Base-by-base conservation (phyloP, 37 sponge, comb jelly and placozoan species). In the Tethya wilhelma region DNA sequence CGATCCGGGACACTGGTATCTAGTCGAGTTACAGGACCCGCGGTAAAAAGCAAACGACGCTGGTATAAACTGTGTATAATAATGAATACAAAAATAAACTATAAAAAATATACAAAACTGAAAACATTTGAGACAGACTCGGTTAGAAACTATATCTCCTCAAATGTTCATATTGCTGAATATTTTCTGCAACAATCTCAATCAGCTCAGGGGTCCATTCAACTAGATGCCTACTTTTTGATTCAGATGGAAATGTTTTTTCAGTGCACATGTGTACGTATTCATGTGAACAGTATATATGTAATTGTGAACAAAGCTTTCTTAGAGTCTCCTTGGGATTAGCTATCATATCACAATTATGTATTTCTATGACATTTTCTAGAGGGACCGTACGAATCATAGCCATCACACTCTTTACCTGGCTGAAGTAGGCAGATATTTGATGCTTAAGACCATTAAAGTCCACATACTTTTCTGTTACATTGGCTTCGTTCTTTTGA, bases 141-240 rank as follows among this genome's bases (percentile, higher is more conserved):
- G n/a, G n/a, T n/a, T n/a, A n/a, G n/a, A n/a, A 69, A 11, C 2
- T 12, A 70, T 89, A 89, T 69, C 80, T 69, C 14, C 73, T 42
- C 0, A 89, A 53, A 39, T 63, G 65, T 43, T 22, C n/a, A 43
- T 57, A 73, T 33, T 65, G 60, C 65, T 83, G 31, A 49, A 83
- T 83, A 6, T 79, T 66, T 20, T 69, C 31, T n/a, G 41, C 68
- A 45, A 89, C 83, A n/a, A 57, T 63, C 23, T 78, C 41, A 28
- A 78, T 73, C 37, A 77, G 70, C 0, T 72, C 41, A 7, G 78
- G 79, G 26, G 79, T 83, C 90, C 90, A 89, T 34, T 78, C 41
- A 8, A 89, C 75, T 32, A 71, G 22, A 25, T 73, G 58, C 49
- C 90, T 73, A 42, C 79, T 78, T 42, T 58, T 32, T 28, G 75